Base-by-base conservation (phyloP, 2,113 vertebrate species). In the Calypte anna region DNA sequence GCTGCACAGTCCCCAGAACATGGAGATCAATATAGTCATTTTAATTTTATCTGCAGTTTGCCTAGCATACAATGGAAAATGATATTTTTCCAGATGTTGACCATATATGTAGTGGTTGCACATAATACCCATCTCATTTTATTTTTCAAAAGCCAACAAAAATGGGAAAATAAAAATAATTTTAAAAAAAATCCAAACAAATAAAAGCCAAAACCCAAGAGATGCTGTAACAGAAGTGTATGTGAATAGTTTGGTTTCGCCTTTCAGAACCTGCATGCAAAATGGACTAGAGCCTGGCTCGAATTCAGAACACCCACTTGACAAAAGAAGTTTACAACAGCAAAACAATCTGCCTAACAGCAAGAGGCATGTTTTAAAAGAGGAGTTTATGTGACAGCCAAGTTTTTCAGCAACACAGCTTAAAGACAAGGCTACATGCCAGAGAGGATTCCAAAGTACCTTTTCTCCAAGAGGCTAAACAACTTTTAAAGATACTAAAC, bases 31-130 rank as follows among this genome's bases (percentile, higher is more conserved):
- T 85, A 86, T 7, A 82, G 36, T 43, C 57, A 50, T 23, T 67
- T 73, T 86, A 48, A 55, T 53, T 77, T 94, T 81, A 87, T 79
- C 16, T 23, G 67, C 12, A 21, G 54, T 57, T 81, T 91, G 24
- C 38, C 64, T 76, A 77, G 23, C 46, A 40, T 44, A 40, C 9
- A 66, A 63, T 6, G 3, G 16, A 44, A 62, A 74, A 72, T 17
- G 58, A 28, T 80, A 44, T 64, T 93, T 97, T 97, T 96, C 94
- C 89, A 96, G 88, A 88, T 55, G 40, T 62, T 82, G 25, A 77
- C 15, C 44, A 75, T 4, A 8, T 69, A 86, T 74, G 17, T 6
- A 13, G 15, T 67, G 67, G 59, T 86, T 88, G 25, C 78, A 86
- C 62, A 69, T n/a, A 89, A 27, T 10, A 77, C 8, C 6, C 63